Conservation (phyloP, 2,888 invertebrate species). For the Rhyacophila evoluta region DNA sequence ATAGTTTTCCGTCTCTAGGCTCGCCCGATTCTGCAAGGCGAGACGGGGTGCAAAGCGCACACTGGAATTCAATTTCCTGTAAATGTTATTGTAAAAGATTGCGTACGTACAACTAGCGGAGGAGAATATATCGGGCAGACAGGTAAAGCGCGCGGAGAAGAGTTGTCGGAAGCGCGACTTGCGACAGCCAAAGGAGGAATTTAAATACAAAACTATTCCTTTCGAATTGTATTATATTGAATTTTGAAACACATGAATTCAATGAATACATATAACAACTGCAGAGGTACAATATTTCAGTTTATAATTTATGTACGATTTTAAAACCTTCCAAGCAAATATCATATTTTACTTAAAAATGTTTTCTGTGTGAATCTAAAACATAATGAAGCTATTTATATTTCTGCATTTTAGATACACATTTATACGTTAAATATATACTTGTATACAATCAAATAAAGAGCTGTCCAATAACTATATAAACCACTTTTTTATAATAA, state of each 20-base stretch:
- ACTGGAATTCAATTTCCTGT: conserved; percentile 52
- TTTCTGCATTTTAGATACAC: too few relatives aligned
- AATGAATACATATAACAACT: background rate
- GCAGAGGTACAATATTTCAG: too few relatives aligned
- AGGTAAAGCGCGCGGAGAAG: background rate
- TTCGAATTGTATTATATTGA: background rate
- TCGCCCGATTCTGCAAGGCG: background rate
- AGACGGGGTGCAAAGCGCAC: conserved; percentile 16
- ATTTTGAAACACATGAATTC: background rate
- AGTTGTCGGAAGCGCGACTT: conserved; percentile 1
- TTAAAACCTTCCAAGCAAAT: too few relatives aligned
- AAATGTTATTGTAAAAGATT: conserved; percentile 52
- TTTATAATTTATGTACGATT: too few relatives aligned
- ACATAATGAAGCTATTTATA: too few relatives aligned
- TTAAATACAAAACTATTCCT: background rate
- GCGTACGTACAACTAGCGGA: conserved; percentile 34
- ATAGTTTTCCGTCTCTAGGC: background rate
- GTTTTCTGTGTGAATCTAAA: too few relatives aligned
- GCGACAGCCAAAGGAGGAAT: background rate
- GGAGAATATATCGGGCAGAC: background rate
- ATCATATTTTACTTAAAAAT: too few relatives aligned
- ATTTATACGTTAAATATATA: too few relatives aligned
- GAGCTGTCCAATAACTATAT: too few relatives aligned
- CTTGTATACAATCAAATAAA: too few relatives aligned
- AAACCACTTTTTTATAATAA: too few relatives aligned